Evolutionary conservation across 2,113 vertebrate species (phyloP).

Genomic region (Mustela lutreola): DNA sequence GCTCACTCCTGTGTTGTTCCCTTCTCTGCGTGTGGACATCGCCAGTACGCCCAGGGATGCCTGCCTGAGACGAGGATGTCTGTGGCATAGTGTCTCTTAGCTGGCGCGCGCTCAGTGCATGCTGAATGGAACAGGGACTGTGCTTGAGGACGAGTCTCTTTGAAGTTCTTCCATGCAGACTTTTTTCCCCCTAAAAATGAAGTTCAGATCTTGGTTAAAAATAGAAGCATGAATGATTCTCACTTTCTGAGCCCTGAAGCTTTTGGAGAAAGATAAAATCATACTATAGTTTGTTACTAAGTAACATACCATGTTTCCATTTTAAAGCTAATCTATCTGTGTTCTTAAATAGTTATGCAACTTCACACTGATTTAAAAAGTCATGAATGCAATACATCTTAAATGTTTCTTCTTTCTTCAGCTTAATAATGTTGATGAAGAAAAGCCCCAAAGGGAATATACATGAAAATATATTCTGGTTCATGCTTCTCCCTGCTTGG

Average conservation of each 20-base stretch:
- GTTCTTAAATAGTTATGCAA: background rate
- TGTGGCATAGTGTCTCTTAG: rapidly evolving
- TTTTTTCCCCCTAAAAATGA: background rate
- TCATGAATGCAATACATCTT: background rate
- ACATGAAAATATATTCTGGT: background rate
- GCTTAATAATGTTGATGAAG: background rate
- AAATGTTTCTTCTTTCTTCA: constrained; percentile 12
- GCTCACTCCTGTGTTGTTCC: rapidly evolving
- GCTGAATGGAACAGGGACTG: background rate
- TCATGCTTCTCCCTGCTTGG: background rate
- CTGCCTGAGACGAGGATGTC: rapidly evolving
- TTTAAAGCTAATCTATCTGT: background rate
- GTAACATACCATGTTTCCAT: background rate
- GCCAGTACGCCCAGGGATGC: rapidly evolving
- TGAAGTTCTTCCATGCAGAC: background rate
- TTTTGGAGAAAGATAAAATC: background rate
- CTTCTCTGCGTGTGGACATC: rapidly evolving
- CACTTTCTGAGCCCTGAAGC: background rate
- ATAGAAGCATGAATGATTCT: background rate
- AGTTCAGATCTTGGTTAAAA: background rate
- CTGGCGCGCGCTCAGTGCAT: too few relatives aligned
- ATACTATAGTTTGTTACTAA: background rate
- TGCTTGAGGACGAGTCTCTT: background rate
- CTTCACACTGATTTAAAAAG: background rate
- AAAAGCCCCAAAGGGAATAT: background rate